Conservation (phyloP, 2,797 vertebrate genomes). For the Rhinella marina region DNA sequence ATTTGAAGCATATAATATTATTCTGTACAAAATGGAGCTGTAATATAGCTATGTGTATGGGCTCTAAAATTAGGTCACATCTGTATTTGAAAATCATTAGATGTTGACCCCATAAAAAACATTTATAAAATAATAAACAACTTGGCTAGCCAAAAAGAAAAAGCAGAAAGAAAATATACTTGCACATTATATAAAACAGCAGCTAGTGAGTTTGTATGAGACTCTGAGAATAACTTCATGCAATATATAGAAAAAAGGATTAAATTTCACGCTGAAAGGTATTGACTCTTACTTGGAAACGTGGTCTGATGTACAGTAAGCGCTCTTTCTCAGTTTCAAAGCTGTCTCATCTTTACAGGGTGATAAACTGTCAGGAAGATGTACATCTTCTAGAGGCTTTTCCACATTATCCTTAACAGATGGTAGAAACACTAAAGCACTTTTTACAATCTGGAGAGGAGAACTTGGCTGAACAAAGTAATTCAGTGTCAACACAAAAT, state of each 20-base stretch:
- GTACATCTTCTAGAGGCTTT: slow-evolving; percentile 72
- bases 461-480: background rate
- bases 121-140: no score
- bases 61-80: no score
- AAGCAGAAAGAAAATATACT: background rate
- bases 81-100: no score
- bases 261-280: background rate
- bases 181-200: background rate
- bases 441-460: no score
- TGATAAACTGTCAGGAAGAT: slow-evolving; percentile 72
- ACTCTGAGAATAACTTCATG: background rate
- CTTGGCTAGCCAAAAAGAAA: no score
- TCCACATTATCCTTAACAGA: slow-evolving; percentile 69
- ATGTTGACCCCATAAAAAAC: no score
- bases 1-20: no score
- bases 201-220: background rate
- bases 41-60: no score
- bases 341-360: background rate
- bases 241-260: background rate
- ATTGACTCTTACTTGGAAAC: slow-evolving; percentile 41
- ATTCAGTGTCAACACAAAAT: background rate
- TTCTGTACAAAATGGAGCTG: no score
- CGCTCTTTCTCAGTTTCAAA: slow-evolving; percentile 21
- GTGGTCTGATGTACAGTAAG: background rate
- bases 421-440: slow-evolving; percentile 65